Evolutionary conservation across 2,888 invertebrate species (phyloP), one percentile per base, ranked within the genome.

Genomic region (Eupithecia subfuscata): DNA sequence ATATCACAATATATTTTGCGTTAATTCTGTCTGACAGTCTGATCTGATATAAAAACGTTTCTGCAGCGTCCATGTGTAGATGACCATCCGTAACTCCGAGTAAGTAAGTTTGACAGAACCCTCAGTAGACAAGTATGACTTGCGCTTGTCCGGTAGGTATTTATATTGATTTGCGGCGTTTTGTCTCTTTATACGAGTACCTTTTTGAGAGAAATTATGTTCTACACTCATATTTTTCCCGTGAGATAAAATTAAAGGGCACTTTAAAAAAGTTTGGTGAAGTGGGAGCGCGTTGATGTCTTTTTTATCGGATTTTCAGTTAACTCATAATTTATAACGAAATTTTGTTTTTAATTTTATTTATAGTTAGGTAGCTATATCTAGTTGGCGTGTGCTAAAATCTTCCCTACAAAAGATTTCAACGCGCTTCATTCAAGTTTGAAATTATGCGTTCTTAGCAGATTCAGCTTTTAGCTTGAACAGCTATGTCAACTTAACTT

Each of bases 201-300:
- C 64, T 34, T 64, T 64, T 64, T 64, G 34, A 64, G 34, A 64
- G 64, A 34, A 64, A 64, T 34, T 63, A 34, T 34, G 64, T 7
- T 30, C 8, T 34, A 30, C 34, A 64, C 34, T 52, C 64, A 18
- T 64, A 34, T 34, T 34, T 64, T 64, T 64, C 34, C 16, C 34
- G 34, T 64, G 34, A 34, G 64, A 64, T 64, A 64, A 64, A 34
- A 64, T 30, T 30, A 34, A 34, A 14, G 22, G 4, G 25, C 11
- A 22, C 12, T 60, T 25, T 25, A 25, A 60, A 60, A 56, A 22
- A 3, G n/a, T 56, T 22, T 22, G 56, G 52, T 52, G 56, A 22
- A 56, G n/a, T 43, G 69, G 18, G 69, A 48, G 69, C 74, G 82
- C 86, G 86, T 87, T 88, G 83, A 85, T 82, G 79, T 86, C 86